phyloP scores from a whole-genome alignment of 2,113 vertebrate species.

The Protobothrops mucrosquamatus region DNA sequence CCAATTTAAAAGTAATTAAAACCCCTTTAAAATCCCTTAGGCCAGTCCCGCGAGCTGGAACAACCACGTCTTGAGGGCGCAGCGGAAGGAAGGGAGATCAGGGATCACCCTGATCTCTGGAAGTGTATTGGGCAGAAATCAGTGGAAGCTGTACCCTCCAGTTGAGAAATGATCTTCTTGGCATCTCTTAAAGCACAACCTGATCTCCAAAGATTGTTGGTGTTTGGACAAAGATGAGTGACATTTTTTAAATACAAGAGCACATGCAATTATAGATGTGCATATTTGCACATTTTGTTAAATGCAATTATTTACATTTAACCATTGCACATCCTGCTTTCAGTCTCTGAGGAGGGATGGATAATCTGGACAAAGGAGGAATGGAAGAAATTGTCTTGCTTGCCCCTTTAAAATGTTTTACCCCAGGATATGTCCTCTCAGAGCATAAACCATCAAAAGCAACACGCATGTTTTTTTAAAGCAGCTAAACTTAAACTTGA shows the following conservation, averaged over 20 bases:
- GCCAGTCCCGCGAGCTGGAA: too few relatives aligned
- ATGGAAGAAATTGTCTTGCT: not conserved
- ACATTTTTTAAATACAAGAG: not conserved
- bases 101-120: too few relatives aligned
- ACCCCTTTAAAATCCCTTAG: too few relatives aligned
- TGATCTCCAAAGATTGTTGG: not conserved
- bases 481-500: not conserved
- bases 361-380: not conserved
- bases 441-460: not conserved
- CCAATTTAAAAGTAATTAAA: too few relatives aligned
- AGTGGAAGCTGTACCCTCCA: not conserved
- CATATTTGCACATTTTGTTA: not conserved
- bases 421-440: accelerated
- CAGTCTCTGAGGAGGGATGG: too few relatives aligned
- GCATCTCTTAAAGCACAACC: not conserved
- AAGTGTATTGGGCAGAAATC: not conserved
- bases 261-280: not conserved
- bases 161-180: not conserved
- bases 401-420: not conserved
- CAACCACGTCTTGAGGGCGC: too few relatives aligned
- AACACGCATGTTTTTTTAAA: not conserved
- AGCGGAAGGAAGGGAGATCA: too few relatives aligned
- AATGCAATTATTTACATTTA: not conserved
- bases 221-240: too few relatives aligned
- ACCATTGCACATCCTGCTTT: not conserved